Evolutionary conservation across 2,113 vertebrate genomes (phyloP).

Genomic region (Pseudopodoces humilis): DNA sequence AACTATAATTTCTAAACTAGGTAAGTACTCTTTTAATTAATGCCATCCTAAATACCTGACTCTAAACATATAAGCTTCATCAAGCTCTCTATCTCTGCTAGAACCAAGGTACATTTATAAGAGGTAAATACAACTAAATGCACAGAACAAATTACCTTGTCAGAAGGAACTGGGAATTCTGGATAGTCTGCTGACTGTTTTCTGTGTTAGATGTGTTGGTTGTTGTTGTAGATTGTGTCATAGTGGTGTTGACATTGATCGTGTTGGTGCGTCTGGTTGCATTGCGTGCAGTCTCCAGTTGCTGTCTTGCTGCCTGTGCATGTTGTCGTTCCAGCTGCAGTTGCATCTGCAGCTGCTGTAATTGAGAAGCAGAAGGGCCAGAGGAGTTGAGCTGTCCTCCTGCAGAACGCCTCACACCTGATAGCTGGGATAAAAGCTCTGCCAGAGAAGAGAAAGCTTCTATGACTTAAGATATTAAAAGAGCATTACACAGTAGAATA

Average conservation of each 20-base stretch:
- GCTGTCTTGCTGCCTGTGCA: constrained; percentile 94
- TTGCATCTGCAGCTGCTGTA: constrained; percentile 99
- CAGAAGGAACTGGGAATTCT: constrained; percentile 96
- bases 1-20: background rate
- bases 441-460: constrained; percentile 59
- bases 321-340: constrained; percentile 96
- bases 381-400: constrained; percentile 97
- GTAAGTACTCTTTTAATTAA: background rate
- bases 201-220: constrained; percentile 85
- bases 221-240: constrained; percentile 85
- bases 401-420: constrained; percentile 94
- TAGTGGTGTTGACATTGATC: constrained; percentile 83
- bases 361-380: constrained; percentile 94
- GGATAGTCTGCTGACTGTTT: constrained; percentile 85
- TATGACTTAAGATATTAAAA: background rate
- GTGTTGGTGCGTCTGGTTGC: constrained; percentile 91
- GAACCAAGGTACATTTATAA: background rate
- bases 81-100: background rate
- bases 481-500: background rate
- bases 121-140: background rate
- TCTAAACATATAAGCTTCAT: background rate
- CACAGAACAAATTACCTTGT: constrained; percentile 80
- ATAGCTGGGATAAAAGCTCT: constrained; percentile 98
- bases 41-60: background rate
- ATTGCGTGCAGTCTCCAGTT: constrained; percentile 93